A percentile compares a stretch with the other conserved stretches of the same genome.
These are phyloP conservation scores for Agriopis aurantiaria DNA, from an alignment of 2,888 invertebrate species.

Conservation along the genomic window DNA sequence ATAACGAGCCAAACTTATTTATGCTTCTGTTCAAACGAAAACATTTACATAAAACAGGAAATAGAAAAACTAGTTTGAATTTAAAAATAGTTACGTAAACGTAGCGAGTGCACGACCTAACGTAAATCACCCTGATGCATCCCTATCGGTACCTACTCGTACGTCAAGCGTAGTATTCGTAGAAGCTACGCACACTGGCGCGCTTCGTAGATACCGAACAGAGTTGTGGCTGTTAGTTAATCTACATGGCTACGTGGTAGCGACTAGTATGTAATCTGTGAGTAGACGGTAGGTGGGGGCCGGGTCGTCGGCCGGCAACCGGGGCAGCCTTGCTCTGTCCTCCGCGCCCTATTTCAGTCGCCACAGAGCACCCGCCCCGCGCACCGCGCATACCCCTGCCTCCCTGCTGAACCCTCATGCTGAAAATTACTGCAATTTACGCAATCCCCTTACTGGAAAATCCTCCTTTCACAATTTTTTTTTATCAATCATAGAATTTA, in stretches of 20 bases:
- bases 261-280: constrained; percentile 24
- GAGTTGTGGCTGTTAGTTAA: constrained; percentile 30
- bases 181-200: constrained; percentile 49
- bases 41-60: constrained; percentile 24
- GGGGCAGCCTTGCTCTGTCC: constrained; percentile 86
- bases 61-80: constrained; percentile 24
- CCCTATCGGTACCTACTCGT: constrained; percentile 54
- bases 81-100: constrained; percentile 40
- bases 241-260: constrained; percentile 26
- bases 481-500: constrained; percentile 35
- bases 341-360: constrained; percentile 86
- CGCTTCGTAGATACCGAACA: constrained; percentile 43
- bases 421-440: constrained; percentile 69
- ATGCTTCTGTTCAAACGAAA: constrained; percentile 12
- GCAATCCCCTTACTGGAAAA: constrained; percentile 38
- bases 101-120: constrained; percentile 53
- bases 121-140: constrained; percentile 61
- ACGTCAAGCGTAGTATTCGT: constrained; percentile 56
- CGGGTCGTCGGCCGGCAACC: constrained; percentile 83
- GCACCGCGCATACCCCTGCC: constrained; percentile 41
- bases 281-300: constrained; percentile 45
- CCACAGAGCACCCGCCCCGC: constrained; percentile 64
- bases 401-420: constrained; percentile 63
- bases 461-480: constrained; percentile 27
- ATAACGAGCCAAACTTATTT: background rate